A percentile compares a stretch with the other conserved stretches of the same genome.
phyloP scores from a whole-genome alignment of 2,888 invertebrate species.

The Dynastes grantii region DNA sequence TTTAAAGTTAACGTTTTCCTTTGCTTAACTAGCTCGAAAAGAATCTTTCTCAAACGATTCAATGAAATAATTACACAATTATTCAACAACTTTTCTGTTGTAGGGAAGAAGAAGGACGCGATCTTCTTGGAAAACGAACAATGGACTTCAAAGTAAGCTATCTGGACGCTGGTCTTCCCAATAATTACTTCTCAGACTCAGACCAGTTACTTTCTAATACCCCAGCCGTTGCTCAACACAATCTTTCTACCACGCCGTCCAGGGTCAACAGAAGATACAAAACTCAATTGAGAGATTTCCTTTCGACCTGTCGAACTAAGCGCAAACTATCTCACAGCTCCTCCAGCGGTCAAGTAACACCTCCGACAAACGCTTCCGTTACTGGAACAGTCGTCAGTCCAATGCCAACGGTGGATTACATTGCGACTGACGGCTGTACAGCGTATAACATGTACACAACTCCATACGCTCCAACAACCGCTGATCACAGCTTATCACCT shows the following conservation, averaged over 20 bases:
- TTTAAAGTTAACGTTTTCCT: too few species aligned
- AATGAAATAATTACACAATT: too few species aligned
- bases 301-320: conserved; percentile 83
- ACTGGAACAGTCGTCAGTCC: conserved; percentile 74
- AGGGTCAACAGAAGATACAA: conserved; percentile 93
- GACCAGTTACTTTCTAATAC: conserved; percentile 82
- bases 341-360: conserved; percentile 67
- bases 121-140: conserved; percentile 96
- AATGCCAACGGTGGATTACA: conserved; percentile 79
- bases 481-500: conserved; percentile 76
- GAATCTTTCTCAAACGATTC: too few species aligned
- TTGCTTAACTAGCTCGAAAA: too few species aligned
- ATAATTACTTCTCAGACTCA: conserved; percentile 90
- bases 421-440: conserved; percentile 77
- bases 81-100: conserved; percentile 57
- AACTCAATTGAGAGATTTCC: conserved; percentile 92
- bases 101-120: conserved; percentile 99
- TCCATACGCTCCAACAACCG: conserved; percentile 81
- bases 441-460: conserved; percentile 90
- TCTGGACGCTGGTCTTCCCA: conserved; percentile 93
- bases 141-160: conserved; percentile 99
- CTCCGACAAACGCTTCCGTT: conserved; percentile 71
- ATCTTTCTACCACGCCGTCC: conserved; percentile 80
- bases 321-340: conserved; percentile 68
- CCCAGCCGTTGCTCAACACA: conserved; percentile 71